Evolutionary conservation across 2,797 vertebrate genomes (phyloP).

Genomic region (Rhinella marina): DNA sequence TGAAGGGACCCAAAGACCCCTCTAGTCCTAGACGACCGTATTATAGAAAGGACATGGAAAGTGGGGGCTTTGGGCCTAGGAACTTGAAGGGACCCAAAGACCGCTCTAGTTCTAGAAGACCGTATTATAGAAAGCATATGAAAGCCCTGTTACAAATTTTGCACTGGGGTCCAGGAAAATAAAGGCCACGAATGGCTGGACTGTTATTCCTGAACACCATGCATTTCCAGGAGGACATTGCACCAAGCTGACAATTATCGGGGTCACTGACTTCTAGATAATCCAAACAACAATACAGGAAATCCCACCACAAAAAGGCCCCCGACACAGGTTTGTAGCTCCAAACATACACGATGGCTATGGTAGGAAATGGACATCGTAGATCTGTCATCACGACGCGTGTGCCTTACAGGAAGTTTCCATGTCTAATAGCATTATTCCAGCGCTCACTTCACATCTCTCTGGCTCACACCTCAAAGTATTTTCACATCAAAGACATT

Average conservation of each 20-base stretch:
- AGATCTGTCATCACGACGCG: slow-evolving; percentile 11
- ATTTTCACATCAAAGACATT: slow-evolving; percentile 9
- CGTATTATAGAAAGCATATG: no score
- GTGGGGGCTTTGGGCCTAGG: no score
- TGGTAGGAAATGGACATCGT: slow-evolving; percentile 7
- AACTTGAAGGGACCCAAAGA: no score
- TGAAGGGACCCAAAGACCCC: no score
- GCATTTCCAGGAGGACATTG: not conserved
- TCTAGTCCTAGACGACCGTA: no score
- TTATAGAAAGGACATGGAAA: no score
- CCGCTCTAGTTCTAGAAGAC: no score
- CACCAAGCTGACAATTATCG: not conserved
- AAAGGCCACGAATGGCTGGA: not conserved
- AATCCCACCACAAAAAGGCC: slow-evolving; percentile 15
- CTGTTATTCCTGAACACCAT: not conserved
- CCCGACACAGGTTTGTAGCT: not conserved
- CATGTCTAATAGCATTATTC: slow-evolving; percentile 21
- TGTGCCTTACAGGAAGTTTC: slow-evolving; percentile 4
- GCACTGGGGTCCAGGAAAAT: not conserved
- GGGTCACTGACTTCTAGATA: slow-evolving; percentile 7
- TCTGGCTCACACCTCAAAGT: slow-evolving; percentile 22
- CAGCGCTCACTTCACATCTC: not conserved
- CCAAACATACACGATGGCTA: not conserved
- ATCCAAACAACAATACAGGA: slow-evolving; percentile 34
- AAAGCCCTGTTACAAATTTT: no score